A percentile compares a stretch with the other conserved stretches of the same genome.
Conservation (phyloP, 2,797 vertebrate species). For the Phalloptychus januarius region DNA sequence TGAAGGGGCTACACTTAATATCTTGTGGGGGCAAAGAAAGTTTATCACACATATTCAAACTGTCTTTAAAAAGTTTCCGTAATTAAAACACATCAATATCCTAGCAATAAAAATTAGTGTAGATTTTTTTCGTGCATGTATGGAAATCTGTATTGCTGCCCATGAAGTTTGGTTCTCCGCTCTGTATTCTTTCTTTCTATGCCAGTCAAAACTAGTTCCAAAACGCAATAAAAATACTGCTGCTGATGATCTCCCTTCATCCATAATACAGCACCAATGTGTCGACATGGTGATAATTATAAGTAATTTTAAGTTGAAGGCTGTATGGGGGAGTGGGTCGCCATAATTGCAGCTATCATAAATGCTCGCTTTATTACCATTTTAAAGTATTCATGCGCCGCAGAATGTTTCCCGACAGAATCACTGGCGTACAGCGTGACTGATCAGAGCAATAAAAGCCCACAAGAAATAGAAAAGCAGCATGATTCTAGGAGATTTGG, state of each 20-base stretch:
- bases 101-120: neutral
- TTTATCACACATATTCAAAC: constrained; percentile 3
- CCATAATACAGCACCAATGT: constrained; percentile 71
- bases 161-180: constrained; percentile 27
- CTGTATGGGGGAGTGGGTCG: constrained; percentile 61
- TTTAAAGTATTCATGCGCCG: constrained; percentile 80
- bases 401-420: constrained; percentile 68
- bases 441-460: constrained; percentile 67
- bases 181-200: constrained; percentile 4
- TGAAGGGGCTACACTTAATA: neutral
- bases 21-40: neutral
- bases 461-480: constrained; percentile 48
- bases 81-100: constrained; percentile 3
- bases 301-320: constrained; percentile 58
- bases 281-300: constrained; percentile 72
- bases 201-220: constrained; percentile 45
- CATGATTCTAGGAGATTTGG: constrained; percentile 45
- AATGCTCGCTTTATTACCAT: constrained; percentile 78
- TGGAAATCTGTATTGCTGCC: constrained; percentile 5
- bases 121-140: neutral
- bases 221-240: constrained; percentile 60
- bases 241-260: constrained; percentile 61
- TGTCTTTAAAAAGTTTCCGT: neutral
- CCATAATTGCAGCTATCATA: constrained; percentile 72
- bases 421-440: constrained; percentile 52